Conservation (phyloP, 2,888 invertebrate species). For the Eupithecia tripunctaria region DNA sequence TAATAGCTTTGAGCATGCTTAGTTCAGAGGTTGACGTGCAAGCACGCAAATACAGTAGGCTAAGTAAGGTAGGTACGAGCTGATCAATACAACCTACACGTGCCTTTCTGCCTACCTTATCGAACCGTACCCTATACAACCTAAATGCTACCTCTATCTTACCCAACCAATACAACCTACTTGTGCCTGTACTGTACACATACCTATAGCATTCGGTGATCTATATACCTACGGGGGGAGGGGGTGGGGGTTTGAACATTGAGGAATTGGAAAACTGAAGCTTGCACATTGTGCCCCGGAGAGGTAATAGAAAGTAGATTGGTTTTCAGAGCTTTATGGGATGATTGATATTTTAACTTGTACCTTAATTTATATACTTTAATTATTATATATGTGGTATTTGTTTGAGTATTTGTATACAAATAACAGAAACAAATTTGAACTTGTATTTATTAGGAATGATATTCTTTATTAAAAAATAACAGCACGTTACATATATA, state of each 20-base stretch:
- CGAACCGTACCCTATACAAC: background rate
- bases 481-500: too few relatives aligned
- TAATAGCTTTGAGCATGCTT: background rate
- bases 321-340: background rate
- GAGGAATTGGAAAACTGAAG: background rate
- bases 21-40: conserved; percentile 1
- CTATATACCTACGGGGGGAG: background rate
- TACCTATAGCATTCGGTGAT: background rate
- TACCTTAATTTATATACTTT: too few relatives aligned
- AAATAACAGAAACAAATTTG: too few relatives aligned
- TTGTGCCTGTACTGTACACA: too few relatives aligned
- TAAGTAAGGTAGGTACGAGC: background rate
- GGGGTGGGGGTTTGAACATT: background rate
- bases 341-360: background rate
- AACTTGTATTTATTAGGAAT: too few relatives aligned
- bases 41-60: background rate
- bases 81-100: background rate
- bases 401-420: too few relatives aligned
- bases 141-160: background rate
- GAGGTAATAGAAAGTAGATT: background rate
- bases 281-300: background rate
- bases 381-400: too few relatives aligned
- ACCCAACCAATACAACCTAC: too few relatives aligned
- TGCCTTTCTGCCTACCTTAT: background rate
- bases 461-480: too few relatives aligned